Conservation (phyloP, 2,797 vertebrate genomes). For the Lepus townsendii region DNA sequence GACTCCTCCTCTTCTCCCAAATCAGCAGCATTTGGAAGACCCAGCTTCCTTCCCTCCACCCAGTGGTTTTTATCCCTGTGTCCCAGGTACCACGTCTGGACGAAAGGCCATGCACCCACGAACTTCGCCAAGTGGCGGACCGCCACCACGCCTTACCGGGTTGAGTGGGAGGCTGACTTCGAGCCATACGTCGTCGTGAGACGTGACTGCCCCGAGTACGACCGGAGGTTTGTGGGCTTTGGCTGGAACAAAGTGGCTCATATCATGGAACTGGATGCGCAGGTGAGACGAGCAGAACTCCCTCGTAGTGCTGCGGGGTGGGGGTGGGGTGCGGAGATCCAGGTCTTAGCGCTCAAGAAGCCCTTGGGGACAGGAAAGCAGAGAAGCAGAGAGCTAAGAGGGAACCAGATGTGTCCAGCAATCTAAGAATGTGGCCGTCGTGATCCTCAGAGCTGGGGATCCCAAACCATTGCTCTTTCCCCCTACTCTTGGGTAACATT, state of each 20-base stretch:
- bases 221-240: conserved; percentile 98
- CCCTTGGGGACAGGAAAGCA: neutral
- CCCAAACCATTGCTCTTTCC: neutral
- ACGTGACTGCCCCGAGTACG: conserved; percentile 96
- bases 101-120: conserved; percentile 98
- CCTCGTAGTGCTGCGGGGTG: accelerated
- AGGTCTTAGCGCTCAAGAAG: neutral
- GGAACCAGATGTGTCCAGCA: neutral
- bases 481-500: neutral
- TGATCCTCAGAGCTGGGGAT: neutral
- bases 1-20: neutral
- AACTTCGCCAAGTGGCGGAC: conserved; percentile 99
- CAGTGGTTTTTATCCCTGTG: conserved; percentile 51
- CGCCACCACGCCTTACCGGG: conserved; percentile 96
- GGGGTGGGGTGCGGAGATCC: neutral
- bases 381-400: neutral
- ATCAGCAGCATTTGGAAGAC: neutral
- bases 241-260: conserved; percentile 99
- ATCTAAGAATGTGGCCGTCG: neutral
- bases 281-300: conserved; percentile 89
- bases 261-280: conserved; percentile 99
- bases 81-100: conserved; percentile 97
- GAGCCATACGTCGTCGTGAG: conserved; percentile 98
- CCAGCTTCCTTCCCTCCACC: neutral
- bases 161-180: conserved; percentile 98